Evolutionary conservation across 2,113 vertebrate genomes (phyloP), one percentile per base, ranked within the genome.

Genomic region (Asarcornis scutulata): DNA sequence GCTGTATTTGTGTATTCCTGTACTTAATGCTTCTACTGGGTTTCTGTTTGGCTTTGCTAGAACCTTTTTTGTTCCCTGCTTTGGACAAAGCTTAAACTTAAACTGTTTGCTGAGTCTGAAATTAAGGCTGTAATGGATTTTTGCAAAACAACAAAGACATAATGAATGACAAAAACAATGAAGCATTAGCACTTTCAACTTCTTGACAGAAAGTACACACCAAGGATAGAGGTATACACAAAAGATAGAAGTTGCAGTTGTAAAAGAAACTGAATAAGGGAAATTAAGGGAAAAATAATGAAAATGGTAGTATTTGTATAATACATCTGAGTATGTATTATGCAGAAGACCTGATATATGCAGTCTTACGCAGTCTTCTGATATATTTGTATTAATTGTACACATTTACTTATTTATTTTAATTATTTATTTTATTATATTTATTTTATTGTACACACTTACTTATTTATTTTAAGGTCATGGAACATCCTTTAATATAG

Each of bases 401-500:
- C 58, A 17, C 4, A 42, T 78, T 87, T 75, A 38, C 34, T 83
- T 91, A 20, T 84, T 86, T 94, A 78, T 87, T 93, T 63, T 75
- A 96, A 99, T 83, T 91, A 20, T 84, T 86, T 94, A 78, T 87
- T 93, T 63, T 75, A 96, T n/a, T n/a, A n/a, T n/a, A n/a, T n/a
- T n/a, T n/a, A n/a, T n/a, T n/a, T n/a, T n/a, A 91, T 75, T 56
- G 8, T 69, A 36, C 58, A 17, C 4, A 42, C 75, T 87, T 75
- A 38, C 34, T 83, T 91, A 20, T 84, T 86, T 94, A 78, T 87
- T 93, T 63, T 75, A 96, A 99, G 99, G 96, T 86, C 99, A 99
- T 38, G 99, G 99, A 58, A 96, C 98, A 0, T 98, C 98, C 48
- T 99, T 99, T 97, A 98, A 93, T 85, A 96, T 99, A 7, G 98